Evolutionary conservation across 2,888 invertebrate genomes (phyloP).

Genomic region (Eupithecia vulgata): DNA sequence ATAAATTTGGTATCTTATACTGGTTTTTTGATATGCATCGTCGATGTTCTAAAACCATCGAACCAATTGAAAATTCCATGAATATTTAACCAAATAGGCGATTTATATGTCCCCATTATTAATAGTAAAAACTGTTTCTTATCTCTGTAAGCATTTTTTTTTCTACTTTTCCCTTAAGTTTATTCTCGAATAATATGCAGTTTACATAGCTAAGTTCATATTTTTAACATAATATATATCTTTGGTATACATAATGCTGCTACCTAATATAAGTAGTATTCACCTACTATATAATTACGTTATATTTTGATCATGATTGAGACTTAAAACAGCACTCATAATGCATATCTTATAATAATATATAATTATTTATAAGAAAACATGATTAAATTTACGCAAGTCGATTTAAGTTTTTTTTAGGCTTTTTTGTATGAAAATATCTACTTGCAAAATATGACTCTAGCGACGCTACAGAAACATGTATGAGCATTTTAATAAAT

Average conservation of each 20-base stretch:
- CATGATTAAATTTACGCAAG: neutral
- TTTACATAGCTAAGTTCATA: slow-evolving; percentile 15
- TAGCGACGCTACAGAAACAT: slow-evolving; percentile 33
- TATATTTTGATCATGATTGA: slow-evolving; percentile 2
- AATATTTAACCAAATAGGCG: slow-evolving; percentile 6
- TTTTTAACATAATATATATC: slow-evolving; percentile 46
- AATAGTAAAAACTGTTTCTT: neutral
- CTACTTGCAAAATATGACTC: neutral
- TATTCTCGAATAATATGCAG: slow-evolving; percentile 11
- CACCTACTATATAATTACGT: slow-evolving; percentile 16
- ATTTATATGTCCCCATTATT: neutral
- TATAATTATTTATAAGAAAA: neutral
- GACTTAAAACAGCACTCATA: neutral
- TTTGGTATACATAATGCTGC: slow-evolving; percentile 69
- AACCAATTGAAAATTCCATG: slow-evolving; percentile 7
- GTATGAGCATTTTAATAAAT: slow-evolving; percentile 22
- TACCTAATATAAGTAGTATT: slow-evolving; percentile 5
- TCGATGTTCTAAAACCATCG: slow-evolving; percentile 22
- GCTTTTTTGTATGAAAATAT: neutral
- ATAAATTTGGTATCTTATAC: slow-evolving; percentile 6
- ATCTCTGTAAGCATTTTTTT: neutral
- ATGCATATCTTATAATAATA: neutral
- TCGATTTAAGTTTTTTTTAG: neutral
- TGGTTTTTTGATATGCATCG: slow-evolving; percentile 24
- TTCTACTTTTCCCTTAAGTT: neutral